Base-by-base conservation (phyloP, 2,888 invertebrate species). In the Cistogaster globosa region DNA sequence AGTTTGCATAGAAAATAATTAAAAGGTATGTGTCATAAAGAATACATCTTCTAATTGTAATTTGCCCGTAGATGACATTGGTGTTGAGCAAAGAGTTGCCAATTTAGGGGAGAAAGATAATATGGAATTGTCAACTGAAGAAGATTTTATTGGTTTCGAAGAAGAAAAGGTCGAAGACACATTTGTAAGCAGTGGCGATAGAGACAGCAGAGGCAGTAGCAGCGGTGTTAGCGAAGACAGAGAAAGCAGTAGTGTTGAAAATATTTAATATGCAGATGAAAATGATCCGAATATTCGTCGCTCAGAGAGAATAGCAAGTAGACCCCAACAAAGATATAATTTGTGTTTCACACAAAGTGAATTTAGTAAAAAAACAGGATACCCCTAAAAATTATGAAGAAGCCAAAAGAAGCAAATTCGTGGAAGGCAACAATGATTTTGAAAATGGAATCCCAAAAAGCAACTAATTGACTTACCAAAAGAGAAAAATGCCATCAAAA, bases 401-500 rank as follows among this genome's bases (percentile, higher is more conserved):
- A 12, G 51, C 67, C n/a, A 36, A 58, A 58, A 45, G 32, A 32
- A 36, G 72, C 60, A 18, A 51, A 36, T 48, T 55, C 22, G 32
- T 68, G 62, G 62, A 38, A 62, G 20, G 55, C n/a, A n/a, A 68
- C 68, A 32, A 81, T 75, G 75, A 51, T 42, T 58, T 8, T 9
- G 1, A 68, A 81, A 68, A 60, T 75, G 12, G 55, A 81, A 3
- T 68, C 60, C 4, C 14, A 55, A 42, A 18, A n/a, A 11, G 45
- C 42, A 36, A 82, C 20, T 87, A 36, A 69, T 71, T 20, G 67
- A 53, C 6, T 63, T 86, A 48, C 76, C 83, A 1, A 8, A 16
- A 60, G 79, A 55, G 6, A 79, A 72, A 58, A 75, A 82, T 22
- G 58, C 79, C 16, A 82, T 87, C 14, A 69, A 63, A 69, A 63